phyloP scores from a whole-genome alignment of 2,797 vertebrate genomes.

The Gallinago stenura region DNA sequence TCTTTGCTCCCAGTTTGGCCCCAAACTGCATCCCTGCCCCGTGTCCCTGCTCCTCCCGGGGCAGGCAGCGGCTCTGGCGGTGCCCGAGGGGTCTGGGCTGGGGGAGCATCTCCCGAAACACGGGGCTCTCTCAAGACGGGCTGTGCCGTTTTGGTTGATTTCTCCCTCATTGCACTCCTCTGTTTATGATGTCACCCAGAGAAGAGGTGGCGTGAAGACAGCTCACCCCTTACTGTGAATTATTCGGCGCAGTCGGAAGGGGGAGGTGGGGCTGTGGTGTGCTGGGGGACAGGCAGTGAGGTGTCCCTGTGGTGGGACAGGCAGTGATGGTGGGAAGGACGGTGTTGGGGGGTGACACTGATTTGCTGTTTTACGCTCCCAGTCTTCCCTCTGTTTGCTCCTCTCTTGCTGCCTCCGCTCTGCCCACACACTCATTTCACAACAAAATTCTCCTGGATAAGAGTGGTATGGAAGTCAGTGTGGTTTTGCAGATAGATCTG shows the following conservation, averaged over 20 bases:
- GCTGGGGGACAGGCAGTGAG: rapidly evolving
- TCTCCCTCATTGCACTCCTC: not conserved
- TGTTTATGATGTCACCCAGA: not conserved
- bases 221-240: not conserved
- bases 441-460: not conserved
- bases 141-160: not conserved
- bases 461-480: not conserved
- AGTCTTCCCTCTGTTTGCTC: not conserved
- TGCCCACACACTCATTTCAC: not conserved
- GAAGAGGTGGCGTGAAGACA: not conserved
- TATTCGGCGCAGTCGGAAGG: not conserved
- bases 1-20: not conserved
- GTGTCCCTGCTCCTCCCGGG: not conserved
- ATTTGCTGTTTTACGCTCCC: not conserved
- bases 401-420: not conserved
- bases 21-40: not conserved
- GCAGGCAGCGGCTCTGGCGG: not conserved
- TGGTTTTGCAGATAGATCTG: not conserved
- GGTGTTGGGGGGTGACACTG: not conserved
- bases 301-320: not conserved
- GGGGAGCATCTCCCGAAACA: not conserved
- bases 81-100: not conserved
- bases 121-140: not conserved
- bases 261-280: not conserved
- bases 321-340: not conserved